A percentile compares a stretch with the other conserved stretches of the same genome.
phyloP scores from a whole-genome alignment of 2,113 vertebrate species.

The Tiliqua scincoides region DNA sequence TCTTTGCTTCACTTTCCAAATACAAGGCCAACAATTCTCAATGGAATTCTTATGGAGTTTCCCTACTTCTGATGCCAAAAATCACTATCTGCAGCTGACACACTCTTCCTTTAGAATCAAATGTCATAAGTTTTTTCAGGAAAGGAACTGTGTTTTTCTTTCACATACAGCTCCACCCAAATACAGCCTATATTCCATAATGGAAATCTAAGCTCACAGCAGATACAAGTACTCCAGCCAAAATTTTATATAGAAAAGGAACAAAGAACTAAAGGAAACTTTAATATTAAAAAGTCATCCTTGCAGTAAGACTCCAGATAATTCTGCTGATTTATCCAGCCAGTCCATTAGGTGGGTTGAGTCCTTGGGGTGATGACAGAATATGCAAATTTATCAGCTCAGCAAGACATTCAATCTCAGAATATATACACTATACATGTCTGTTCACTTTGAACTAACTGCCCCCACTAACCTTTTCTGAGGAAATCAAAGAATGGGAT shows the following conservation, averaged over 20 bases:
- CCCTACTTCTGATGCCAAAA: conserved; percentile 2
- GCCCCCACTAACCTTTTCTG: background rate
- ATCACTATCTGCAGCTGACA: background rate
- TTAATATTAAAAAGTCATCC: background rate
- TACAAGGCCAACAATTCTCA: conserved; percentile 29
- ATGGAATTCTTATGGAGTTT: conserved; percentile 11
- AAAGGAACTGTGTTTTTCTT: background rate
- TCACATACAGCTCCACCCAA: conserved; percentile 17
- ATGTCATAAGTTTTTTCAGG: background rate
- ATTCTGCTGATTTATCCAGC: background rate
- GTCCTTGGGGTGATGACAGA: background rate
- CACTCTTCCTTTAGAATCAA: conserved; percentile 1
- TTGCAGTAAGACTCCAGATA: background rate
- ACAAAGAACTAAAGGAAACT: too few species aligned
- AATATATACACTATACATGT: background rate
- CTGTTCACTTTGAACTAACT: background rate
- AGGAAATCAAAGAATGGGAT: background rate
- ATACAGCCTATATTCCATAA: fast-evolving
- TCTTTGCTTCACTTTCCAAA: background rate
- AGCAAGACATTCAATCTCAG: conserved; percentile 9
- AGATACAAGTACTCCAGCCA: background rate
- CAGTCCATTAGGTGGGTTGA: fast-evolving
- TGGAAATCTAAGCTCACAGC: background rate
- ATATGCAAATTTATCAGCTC: background rate
- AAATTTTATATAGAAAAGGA: background rate